These are phyloP conservation scores for Drosophila equinoxialis DNA, from an alignment of 1,140 invertebrate genomes.

Conservation along the genomic window DNA sequence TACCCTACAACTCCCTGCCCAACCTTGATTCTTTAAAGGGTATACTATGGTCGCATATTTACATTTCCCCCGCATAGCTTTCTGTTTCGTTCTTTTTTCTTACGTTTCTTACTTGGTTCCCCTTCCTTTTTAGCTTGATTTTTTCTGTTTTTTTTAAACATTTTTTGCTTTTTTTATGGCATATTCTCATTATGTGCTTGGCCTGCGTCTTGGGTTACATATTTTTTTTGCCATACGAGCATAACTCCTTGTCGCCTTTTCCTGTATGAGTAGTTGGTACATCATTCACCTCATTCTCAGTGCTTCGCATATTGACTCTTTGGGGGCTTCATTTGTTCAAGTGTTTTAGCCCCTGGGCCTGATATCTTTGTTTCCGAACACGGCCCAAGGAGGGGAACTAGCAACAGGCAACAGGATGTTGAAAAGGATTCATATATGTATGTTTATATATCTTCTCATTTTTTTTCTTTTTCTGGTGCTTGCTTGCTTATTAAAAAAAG, in stretches of 20 bases:
- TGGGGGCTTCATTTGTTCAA: constrained; percentile 69
- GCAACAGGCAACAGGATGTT: constrained; percentile 55
- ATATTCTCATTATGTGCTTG: constrained; percentile 74
- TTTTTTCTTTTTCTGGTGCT: constrained; percentile 25
- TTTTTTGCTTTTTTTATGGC: constrained; percentile 45
- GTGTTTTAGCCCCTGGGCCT: constrained; percentile 62
- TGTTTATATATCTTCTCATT: constrained; percentile 37
- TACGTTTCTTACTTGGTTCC: constrained; percentile 9
- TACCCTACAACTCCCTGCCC: no score
- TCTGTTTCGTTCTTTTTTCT: constrained; percentile 57
- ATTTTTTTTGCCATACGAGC: constrained; percentile 65
- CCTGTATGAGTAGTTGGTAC: constrained; percentile 20
- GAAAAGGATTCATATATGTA: constrained; percentile 62
- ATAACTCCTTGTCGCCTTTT: constrained; percentile 45
- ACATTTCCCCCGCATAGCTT: constrained; percentile 40
- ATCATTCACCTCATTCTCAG: constrained; percentile 30
- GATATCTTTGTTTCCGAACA: constrained; percentile 30
- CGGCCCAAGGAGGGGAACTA: constrained; percentile 48
- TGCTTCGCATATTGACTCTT: constrained; percentile 56
- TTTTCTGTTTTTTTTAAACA: constrained; percentile 32
- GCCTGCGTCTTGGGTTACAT: constrained; percentile 75
- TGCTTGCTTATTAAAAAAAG: constrained; percentile 43
- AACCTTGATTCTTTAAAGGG: constrained; percentile 13
- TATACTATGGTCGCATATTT: constrained; percentile 25
- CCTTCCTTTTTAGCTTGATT: constrained; percentile 26